A percentile compares a stretch with the other conserved stretches of the same genome.
phyloP scores from a whole-genome alignment of 2,797 vertebrate genomes.

The Pelodytes ibericus region DNA sequence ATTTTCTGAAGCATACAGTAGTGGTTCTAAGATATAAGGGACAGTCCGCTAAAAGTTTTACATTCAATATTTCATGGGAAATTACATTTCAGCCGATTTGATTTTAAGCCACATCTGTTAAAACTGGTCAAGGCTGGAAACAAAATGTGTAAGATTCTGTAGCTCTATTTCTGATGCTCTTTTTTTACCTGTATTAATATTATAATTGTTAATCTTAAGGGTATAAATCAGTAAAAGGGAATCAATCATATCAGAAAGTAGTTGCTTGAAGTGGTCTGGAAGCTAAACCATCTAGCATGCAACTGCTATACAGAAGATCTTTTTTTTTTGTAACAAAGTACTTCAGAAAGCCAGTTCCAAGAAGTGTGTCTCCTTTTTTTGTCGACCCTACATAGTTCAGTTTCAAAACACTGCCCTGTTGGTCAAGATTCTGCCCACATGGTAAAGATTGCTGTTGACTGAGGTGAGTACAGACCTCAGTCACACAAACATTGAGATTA shows the following conservation, averaged over 20 bases:
- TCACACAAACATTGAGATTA: no score
- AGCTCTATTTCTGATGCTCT: not conserved
- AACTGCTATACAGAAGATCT: not conserved
- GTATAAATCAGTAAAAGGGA: not conserved
- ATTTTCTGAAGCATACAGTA: no score
- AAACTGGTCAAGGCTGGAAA: no score
- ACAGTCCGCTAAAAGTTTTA: no score
- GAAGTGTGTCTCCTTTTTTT: not conserved
- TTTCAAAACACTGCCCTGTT: not conserved
- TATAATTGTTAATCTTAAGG: no score
- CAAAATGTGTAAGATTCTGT: not conserved
- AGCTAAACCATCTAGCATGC: not conserved
- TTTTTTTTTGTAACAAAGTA: not conserved
- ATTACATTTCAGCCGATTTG: no score
- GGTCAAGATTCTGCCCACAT: not conserved
- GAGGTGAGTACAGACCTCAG: not conserved
- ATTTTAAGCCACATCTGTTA: no score
- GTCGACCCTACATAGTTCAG: not conserved
- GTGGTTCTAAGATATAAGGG: no score
- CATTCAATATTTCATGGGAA: no score
- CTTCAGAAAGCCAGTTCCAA: not conserved
- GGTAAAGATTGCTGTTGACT: no score
- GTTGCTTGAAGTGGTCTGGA: not conserved
- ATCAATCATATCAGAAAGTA: not conserved
- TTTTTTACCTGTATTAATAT: no score